Percentiles rank a stretch among this genome's conserved stretches.
These are phyloP conservation scores for Alcedo atthis DNA, from an alignment of 2,797 vertebrate species.

Conservation along the genomic window DNA sequence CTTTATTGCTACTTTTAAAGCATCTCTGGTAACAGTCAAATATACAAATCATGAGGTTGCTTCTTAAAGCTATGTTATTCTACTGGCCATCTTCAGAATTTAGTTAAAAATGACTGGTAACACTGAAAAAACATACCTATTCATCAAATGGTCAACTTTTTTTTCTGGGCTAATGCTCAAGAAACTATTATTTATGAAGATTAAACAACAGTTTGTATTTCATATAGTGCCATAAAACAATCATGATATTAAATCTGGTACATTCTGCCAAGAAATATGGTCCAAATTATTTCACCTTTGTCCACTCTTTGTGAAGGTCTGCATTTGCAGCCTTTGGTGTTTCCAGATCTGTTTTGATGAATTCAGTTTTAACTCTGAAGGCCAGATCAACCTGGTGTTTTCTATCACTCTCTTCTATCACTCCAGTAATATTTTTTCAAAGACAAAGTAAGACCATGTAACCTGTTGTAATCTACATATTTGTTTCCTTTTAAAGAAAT, in stretches of 20 bases:
- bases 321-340: neutral
- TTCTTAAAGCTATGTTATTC: slow-evolving; percentile 19
- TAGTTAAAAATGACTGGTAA: slow-evolving; percentile 31
- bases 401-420: neutral
- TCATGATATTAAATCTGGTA: neutral
- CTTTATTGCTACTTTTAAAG: slow-evolving; percentile 28
- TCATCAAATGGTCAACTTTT: slow-evolving; percentile 27
- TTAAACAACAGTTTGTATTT: slow-evolving; percentile 62
- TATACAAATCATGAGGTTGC: slow-evolving; percentile 16
- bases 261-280: neutral
- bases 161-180: slow-evolving; percentile 36
- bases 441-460: neutral
- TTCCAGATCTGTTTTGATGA: slow-evolving; percentile 1
- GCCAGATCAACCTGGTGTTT: neutral
- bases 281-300: neutral
- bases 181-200: slow-evolving; percentile 40
- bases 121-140: slow-evolving; percentile 41
- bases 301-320: neutral
- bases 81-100: slow-evolving; percentile 10
- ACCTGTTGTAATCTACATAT: neutral
- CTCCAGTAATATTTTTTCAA: neutral
- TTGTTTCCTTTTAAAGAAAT: slow-evolving; percentile 14
- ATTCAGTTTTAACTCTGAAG: neutral
- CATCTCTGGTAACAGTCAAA: slow-evolving; percentile 54
- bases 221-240: slow-evolving; percentile 53